Conservation (phyloP, 2,888 invertebrate species). For the Graphium colonna region DNA sequence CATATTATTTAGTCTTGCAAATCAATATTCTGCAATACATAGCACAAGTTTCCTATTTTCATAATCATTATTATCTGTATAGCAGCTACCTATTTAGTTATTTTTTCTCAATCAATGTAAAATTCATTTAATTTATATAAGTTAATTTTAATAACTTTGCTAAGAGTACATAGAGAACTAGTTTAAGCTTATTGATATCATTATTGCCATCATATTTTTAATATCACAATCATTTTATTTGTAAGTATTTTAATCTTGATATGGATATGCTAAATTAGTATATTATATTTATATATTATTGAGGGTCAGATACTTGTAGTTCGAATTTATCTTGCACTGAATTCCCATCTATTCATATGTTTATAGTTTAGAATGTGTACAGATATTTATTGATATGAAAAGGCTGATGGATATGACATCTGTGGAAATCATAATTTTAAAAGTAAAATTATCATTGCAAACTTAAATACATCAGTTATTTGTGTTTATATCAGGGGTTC, state of each 20-base stretch:
- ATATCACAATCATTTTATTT: constrained; percentile 47
- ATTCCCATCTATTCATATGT: constrained; percentile 34
- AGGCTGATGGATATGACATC: constrained; percentile 55
- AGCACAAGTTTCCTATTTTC: constrained; percentile 17
- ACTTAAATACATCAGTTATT: constrained; percentile 42
- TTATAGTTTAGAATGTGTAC: constrained; percentile 59
- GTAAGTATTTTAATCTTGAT: constrained; percentile 26
- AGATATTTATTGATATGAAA: constrained; percentile 66
- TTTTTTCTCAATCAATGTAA: constrained; percentile 22
- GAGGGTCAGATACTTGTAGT: constrained; percentile 22
- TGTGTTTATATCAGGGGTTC: no score
- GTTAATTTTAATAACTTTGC: constrained; percentile 39
- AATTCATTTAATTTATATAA: constrained; percentile 27
- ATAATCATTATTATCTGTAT: constrained; percentile 12
- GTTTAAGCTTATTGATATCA: constrained; percentile 37
- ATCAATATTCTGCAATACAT: constrained; percentile 3
- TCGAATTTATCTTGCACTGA: constrained; percentile 30
- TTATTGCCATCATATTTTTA: constrained; percentile 57
- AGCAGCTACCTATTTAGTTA: constrained; percentile 18
- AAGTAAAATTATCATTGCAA: constrained; percentile 32
- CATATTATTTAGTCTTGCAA: constrained; percentile 4
- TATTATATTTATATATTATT: constrained; percentile 23
- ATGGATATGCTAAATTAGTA: constrained; percentile 22
- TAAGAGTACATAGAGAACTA: constrained; percentile 42
- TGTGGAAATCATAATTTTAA: constrained; percentile 40